Base-by-base conservation (phyloP, 1,140 invertebrate genomes). In the Condylostylus longicornis region DNA sequence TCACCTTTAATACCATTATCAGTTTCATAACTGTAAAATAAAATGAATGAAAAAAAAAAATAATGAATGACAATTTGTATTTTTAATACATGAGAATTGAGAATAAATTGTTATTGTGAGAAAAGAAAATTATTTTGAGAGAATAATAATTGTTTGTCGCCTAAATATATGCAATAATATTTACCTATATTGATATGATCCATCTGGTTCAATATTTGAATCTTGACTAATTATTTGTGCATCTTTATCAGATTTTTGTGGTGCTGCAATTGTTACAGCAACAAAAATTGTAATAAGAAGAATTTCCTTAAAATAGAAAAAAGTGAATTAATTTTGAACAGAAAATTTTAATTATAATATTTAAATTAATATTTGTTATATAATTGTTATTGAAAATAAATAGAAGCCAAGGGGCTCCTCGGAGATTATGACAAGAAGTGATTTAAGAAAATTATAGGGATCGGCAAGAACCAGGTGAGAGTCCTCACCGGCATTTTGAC, bases 1-100 rank as follows among this genome's bases (percentile, higher is more conserved):
- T 79, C 58, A 33, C 73, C 66, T 58, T 74, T 72, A 22, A 82
- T 82, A 5, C 79, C 78, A 40, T 82, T 81, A 19, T 69, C 77
- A 10, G 77, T 75, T 58, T 82, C 70, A 49, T 79, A 85, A 53
- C 78, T 84, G 59, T 52, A 63, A 59, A 34, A 28, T 34, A 20
- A 32, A 36, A 9, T 15, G 35, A 7, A 23, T 38, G 10, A 2
- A 32, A 17, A 14, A 32, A 13, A 5, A 18, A 14, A 17, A 18
- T 5, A 32, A 35, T 22, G 5, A 32, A 35, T 22, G 5, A 35
- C 3, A 18, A 5, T 32, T 13, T 32, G 4, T 10, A 32, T 32
- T 12, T 15, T 10, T 14, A 32, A 32, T 30, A 15, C 5, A 30
- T 13, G 29, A 32, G n/a, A 32, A 13, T 5, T 10, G 3, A 27